Conservation (phyloP, 2,888 invertebrate genomes). For the Acleris sparsana region DNA sequence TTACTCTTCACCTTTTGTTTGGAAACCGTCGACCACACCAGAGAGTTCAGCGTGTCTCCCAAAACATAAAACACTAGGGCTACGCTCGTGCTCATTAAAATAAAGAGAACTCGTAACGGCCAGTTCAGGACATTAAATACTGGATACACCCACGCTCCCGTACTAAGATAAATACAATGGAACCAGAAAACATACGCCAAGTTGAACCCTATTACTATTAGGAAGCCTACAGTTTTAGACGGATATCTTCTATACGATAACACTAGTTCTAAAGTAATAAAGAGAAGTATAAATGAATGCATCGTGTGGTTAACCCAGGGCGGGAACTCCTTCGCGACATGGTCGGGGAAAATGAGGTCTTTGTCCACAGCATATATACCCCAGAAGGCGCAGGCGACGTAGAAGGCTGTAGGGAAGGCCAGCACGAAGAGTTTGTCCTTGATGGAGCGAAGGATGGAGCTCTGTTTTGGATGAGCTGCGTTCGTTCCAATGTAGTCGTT, state of each 20-base stretch:
- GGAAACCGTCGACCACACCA: conserved; percentile 23
- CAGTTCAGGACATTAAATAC: conserved; percentile 23
- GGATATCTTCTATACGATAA: conserved; percentile 25
- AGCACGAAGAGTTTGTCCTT: conserved; percentile 30
- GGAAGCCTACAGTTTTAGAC: conserved; percentile 3
- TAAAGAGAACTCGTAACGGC: conserved; percentile 11
- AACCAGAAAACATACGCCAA: conserved; percentile 20
- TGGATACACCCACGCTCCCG: conserved; percentile 29
- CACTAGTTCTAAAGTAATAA: conserved; percentile 20
- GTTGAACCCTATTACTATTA: conserved; percentile 12
- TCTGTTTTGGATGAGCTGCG: conserved; percentile 19
- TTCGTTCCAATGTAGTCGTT: conserved; percentile 30
- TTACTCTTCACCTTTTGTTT: conserved; percentile 28
- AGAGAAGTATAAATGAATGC: conserved; percentile 17
- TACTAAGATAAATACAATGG: conserved; percentile 21
- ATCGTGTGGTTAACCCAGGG: conserved; percentile 29
- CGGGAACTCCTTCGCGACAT: conserved; percentile 14
- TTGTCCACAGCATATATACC: conserved; percentile 33
- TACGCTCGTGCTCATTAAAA: conserved; percentile 5
- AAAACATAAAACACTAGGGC: conserved; percentile 18
- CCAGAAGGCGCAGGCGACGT: conserved; percentile 32
- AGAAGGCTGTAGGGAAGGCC: conserved; percentile 25
- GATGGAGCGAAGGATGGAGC: conserved; percentile 6
- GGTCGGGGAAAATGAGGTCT: conserved; percentile 28
- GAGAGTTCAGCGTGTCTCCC: conserved; percentile 25